Evolutionary conservation across 2,888 invertebrate genomes (phyloP), one percentile per base, ranked within the genome.

Genomic region (Eremobia ochroleuca): DNA sequence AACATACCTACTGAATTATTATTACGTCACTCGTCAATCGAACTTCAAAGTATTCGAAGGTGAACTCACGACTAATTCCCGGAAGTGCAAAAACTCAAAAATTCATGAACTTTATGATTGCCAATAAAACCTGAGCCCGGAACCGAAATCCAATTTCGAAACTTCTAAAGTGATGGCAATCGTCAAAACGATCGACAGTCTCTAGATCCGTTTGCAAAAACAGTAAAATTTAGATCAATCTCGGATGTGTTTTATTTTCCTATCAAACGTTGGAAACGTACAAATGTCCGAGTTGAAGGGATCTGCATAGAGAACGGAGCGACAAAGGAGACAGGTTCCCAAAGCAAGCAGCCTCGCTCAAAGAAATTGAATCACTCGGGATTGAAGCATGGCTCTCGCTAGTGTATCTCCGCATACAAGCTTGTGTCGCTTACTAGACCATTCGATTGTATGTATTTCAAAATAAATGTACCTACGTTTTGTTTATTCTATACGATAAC

Each of bases 231-330:
- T 83, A 85, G 83, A 80, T 80, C 77, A 85, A 85, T 80, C 73
- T 74, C 67, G 85, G 72, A 86, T 87, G 85, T 79, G 76, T 87
- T 89, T 88, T 89, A 89, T 89, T 91, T 90, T 90, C 79, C 83
- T 89, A 90, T 90, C 84, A 88, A 89, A 85, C 86, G 87, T 87
- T 90, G 83, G 82, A 83, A 88, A 86, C 83, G 86, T 85, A 90
- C 89, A 87, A 91, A 91, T 91, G 90, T 88, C 87, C 88, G 81
- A 85, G 87, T 81, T 85, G 80, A 82, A 83, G 72, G 84, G 83
- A 92, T 91, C 79, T 90, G 85, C 89, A 91, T 90, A 88, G 88
- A 89, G 86, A 91, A 88, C 83, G 79, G 81, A 86, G 85, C 86
- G 87, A 91, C 90, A 92, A 90, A 91, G 88, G 89, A 90, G 81